A percentile compares a stretch with the other conserved stretches of the same genome.
Evolutionary conservation across 2,797 vertebrate species (phyloP).

Genomic region (Mus minutoides): DNA sequence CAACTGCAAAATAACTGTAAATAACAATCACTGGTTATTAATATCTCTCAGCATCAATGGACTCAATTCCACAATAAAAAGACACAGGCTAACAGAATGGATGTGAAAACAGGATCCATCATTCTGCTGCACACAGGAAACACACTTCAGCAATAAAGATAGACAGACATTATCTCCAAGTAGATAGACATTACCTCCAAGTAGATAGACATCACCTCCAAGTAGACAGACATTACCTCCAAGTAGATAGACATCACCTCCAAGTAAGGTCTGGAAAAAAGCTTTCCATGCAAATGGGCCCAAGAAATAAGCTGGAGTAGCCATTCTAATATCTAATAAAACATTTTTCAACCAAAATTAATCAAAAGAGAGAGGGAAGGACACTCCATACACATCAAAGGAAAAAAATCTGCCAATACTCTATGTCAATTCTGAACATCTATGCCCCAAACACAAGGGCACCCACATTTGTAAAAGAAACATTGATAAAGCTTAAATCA

Average conservation of each 20-base stretch:
- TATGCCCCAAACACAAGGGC: not conserved
- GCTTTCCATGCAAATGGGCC: not conserved
- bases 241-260: not conserved
- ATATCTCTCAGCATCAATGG: not conserved
- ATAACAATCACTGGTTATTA: not conserved
- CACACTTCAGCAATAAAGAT: not conserved
- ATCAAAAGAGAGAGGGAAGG: not conserved
- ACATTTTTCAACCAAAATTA: not conserved
- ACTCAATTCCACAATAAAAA: not conserved
- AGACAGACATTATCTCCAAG: too few species aligned
- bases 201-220: not conserved
- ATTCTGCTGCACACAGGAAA: not conserved
- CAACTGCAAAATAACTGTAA: not conserved
- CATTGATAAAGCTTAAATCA: not conserved
- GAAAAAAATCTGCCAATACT: not conserved
- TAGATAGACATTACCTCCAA: not conserved
- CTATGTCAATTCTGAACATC: not conserved
- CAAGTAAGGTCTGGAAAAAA: not conserved
- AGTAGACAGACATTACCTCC: not conserved
- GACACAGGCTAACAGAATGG: not conserved
- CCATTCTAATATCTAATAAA: not conserved
- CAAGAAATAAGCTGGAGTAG: not conserved
- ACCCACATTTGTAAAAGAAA: not conserved
- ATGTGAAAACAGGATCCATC: not conserved
- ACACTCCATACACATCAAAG: not conserved